Conservation (phyloP, 2,113 vertebrate species). For the Chunga burmeisteri region DNA sequence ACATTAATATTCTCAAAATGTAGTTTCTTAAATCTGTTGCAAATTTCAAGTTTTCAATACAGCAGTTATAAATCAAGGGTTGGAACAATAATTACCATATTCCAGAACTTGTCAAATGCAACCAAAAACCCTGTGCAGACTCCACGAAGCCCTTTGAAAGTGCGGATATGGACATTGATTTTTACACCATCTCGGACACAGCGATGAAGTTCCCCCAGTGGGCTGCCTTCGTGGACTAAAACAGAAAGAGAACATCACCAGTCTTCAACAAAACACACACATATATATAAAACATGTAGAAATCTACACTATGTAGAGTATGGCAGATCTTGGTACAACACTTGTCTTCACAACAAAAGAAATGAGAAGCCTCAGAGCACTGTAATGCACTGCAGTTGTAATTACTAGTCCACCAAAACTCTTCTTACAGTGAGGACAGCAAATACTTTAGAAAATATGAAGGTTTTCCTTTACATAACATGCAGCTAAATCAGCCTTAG, state of each 20-base stretch:
- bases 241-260: background rate
- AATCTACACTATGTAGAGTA: background rate
- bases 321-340: background rate
- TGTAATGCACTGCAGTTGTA: background rate
- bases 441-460: background rate
- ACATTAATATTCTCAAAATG: background rate
- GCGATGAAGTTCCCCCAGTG: constrained; percentile 89
- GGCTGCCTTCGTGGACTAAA: constrained; percentile 90
- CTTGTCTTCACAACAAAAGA: background rate
- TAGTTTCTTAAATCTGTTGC: background rate
- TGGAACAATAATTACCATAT: constrained; percentile 83
- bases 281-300: background rate
- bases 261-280: background rate
- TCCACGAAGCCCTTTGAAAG: constrained; percentile 94
- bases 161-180: constrained; percentile 93
- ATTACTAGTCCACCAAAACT: background rate
- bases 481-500: background rate
- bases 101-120: constrained; percentile 99
- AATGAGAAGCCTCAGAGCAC: background rate
- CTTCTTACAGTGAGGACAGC: background rate
- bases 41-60: background rate
- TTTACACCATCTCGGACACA: constrained; percentile 88
- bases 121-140: constrained; percentile 94
- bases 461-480: background rate
- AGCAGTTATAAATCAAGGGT: background rate